These are phyloP conservation scores for Sebastes steindachneri DNA, from an alignment of 2,797 vertebrate species.

Conservation along the genomic window DNA sequence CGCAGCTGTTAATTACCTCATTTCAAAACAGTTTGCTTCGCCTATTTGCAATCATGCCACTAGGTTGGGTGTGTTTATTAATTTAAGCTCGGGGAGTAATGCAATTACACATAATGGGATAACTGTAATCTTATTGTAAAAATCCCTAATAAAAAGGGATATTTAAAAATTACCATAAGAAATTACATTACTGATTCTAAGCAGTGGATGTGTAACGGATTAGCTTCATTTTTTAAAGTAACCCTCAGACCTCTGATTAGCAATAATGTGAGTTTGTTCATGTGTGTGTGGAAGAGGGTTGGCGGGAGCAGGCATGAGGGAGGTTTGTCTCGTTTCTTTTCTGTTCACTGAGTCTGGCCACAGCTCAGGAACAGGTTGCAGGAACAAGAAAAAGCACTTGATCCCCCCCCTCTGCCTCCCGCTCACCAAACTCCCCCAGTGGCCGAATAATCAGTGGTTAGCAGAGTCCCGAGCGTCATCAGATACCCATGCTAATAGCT, in stretches of 20 bases:
- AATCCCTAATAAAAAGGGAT: conserved; percentile 56
- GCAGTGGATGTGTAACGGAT: conserved; percentile 32
- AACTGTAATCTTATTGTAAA: conserved; percentile 54
- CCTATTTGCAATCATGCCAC: conserved; percentile 55
- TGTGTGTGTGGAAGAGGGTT: conserved; percentile 17
- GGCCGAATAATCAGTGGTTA: conserved; percentile 65
- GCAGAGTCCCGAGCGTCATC: conserved; percentile 68
- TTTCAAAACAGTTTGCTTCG: conserved; percentile 89
- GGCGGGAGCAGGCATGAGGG: conserved; percentile 26
- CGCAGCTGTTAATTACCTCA: conserved; percentile 95
- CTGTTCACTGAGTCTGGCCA: conserved; percentile 46
- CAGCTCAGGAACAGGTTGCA: conserved; percentile 62
- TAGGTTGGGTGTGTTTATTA: conserved; percentile 45
- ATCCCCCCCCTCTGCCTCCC: conserved; percentile 15
- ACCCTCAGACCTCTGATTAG: conserved; percentile 41
- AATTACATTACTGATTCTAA: conserved; percentile 45
- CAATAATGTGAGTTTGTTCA: conserved; percentile 9
- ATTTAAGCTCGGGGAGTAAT: conserved; percentile 45
- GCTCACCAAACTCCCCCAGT: conserved; percentile 51
- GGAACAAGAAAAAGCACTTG: conserved; percentile 84
- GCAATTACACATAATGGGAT: conserved; percentile 55
- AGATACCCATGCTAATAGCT: conserved; percentile 82
- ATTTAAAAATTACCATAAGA: conserved; percentile 51
- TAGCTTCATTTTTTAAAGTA: conserved; percentile 40
- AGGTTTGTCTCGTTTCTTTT: conserved; percentile 55